These are phyloP conservation scores for Meloidogyne floridensis DNA, from an alignment of 1,140 invertebrate genomes.

Conservation along the genomic window DNA sequence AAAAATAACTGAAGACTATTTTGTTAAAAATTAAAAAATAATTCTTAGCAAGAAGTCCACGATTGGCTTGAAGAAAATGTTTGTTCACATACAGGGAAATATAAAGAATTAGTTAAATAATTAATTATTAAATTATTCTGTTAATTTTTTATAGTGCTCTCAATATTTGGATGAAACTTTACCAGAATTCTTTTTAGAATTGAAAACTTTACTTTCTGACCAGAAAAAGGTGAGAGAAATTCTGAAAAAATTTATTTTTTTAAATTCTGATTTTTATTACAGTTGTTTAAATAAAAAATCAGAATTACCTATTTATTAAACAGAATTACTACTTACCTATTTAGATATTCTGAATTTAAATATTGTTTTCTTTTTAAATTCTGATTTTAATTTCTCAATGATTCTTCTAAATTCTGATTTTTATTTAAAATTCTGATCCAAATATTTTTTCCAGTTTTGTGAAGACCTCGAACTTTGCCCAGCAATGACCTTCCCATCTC, in stretches of 20 bases:
- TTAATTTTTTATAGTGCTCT: conserved; percentile 50
- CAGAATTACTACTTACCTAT: too few species aligned
- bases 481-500: background rate
- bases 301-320: too few species aligned
- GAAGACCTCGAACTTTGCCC: conserved; percentile 56
- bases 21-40: conserved; percentile 34
- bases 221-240: conserved; percentile 30
- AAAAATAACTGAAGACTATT: background rate
- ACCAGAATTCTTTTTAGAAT: conserved; percentile 60
- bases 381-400: background rate
- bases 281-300: too few species aligned
- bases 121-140: background rate
- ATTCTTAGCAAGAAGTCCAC: conserved; percentile 16
- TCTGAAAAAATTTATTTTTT: background rate
- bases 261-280: conserved; percentile 12
- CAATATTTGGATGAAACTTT: conserved; percentile 58
- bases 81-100: background rate
- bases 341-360: too few species aligned
- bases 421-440: background rate
- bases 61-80: conserved; percentile 19
- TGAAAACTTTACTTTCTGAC: conserved; percentile 52
- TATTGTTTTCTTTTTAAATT: background rate
- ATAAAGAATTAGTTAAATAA: conserved; percentile 1
- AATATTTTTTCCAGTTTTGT: conserved; percentile 51
- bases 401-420: background rate